phyloP scores from a whole-genome alignment of 1,140 invertebrate species.

The Phymastichus coffea region DNA sequence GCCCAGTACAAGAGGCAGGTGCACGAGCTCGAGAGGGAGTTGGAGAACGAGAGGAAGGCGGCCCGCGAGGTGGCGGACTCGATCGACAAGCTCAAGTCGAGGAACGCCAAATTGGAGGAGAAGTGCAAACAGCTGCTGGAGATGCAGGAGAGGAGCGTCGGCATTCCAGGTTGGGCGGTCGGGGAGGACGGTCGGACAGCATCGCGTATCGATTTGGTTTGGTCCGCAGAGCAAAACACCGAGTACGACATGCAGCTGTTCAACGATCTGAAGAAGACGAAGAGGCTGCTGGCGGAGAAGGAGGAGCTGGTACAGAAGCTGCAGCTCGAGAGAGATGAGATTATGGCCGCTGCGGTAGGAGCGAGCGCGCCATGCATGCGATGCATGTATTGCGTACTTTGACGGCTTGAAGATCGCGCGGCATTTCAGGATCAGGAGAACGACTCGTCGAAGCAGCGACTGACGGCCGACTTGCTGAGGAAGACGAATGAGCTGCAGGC shows the following conservation, averaged over 20 bases:
- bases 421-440: slow-evolving; percentile 30
- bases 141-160: slow-evolving; percentile 27
- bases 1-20: slow-evolving; percentile 31
- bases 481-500: slow-evolving; percentile 33
- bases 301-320: slow-evolving; percentile 28
- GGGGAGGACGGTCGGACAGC: too few relatives aligned
- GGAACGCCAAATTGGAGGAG: slow-evolving; percentile 31
- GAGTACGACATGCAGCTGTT: slow-evolving; percentile 39
- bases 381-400: too few relatives aligned
- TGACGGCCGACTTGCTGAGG: slow-evolving; percentile 31
- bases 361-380: slow-evolving; percentile 30
- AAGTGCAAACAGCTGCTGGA: slow-evolving; percentile 37
- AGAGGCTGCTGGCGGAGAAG: slow-evolving; percentile 19
- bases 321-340: slow-evolving; percentile 14
- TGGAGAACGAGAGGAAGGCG: background rate
- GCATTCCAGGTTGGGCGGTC: slow-evolving; percentile 24
- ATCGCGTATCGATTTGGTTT: too few relatives aligned
- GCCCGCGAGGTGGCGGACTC: slow-evolving; percentile 24
- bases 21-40: slow-evolving; percentile 10
- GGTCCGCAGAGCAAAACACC: slow-evolving; percentile 22
- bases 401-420: too few relatives aligned
- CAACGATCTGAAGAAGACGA: slow-evolving; percentile 31
- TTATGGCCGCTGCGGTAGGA: slow-evolving; percentile 4
- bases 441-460: background rate
- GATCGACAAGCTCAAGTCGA: slow-evolving; percentile 28